Percentiles rank a stretch among this genome's conserved stretches.
Conservation (phyloP, 2,113 vertebrate genomes). For the Gallinago undulata region DNA sequence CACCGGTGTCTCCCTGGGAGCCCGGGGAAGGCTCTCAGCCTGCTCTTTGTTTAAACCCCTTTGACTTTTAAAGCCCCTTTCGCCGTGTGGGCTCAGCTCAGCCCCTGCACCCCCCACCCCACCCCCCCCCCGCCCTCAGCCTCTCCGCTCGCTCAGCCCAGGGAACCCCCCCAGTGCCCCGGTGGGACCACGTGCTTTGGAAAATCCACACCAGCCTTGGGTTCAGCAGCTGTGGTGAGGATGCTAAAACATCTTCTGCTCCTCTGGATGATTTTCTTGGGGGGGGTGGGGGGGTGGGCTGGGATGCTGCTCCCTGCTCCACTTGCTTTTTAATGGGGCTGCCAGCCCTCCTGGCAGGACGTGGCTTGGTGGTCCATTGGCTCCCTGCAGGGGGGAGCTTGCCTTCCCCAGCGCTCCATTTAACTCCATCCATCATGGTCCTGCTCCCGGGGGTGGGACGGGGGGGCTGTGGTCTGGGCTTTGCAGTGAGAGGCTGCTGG, state of each 20-base stretch:
- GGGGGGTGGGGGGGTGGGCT: neutral
- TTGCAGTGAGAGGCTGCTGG: neutral
- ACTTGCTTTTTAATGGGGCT: conserved; percentile 16
- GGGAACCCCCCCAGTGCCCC: neutral
- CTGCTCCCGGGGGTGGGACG: fast-evolving
- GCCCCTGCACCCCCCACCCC: neutral
- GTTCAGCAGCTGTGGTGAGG: neutral
- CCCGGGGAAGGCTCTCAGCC: neutral
- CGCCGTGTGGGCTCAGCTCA: too few species aligned
- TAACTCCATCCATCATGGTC: neutral
- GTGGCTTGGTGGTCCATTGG: neutral
- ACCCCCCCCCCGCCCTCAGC: too few species aligned
- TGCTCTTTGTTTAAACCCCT: neutral
- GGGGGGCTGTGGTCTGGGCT: neutral
- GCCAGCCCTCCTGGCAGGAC: neutral
- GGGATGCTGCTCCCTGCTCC: neutral
- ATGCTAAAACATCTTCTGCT: neutral
- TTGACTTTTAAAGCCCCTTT: neutral
- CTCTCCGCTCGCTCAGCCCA: fast-evolving
- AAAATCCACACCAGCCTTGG: neutral
- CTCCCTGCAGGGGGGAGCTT: neutral
- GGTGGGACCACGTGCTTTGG: neutral
- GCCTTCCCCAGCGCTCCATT: neutral
- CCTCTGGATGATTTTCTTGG: neutral
- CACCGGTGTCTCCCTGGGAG: neutral